Evolutionary conservation across 2,113 vertebrate species (phyloP).

Genomic region (Gadus chalcogrammus): DNA sequence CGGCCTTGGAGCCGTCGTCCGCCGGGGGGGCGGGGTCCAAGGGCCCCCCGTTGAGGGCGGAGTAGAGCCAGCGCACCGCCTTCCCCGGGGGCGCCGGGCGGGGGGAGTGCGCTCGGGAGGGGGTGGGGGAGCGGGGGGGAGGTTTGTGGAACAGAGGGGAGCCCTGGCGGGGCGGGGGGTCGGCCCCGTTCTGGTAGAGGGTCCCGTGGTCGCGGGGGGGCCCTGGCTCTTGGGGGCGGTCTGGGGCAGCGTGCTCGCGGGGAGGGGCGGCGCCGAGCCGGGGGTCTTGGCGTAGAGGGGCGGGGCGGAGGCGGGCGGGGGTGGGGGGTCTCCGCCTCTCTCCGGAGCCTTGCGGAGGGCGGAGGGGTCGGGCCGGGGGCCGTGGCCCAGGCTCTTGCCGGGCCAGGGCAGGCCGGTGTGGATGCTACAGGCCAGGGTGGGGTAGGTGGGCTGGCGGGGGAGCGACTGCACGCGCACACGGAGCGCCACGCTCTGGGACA

Average conservation of each 20-base stretch:
- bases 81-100: conserved; percentile 67
- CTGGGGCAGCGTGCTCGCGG: conserved; percentile 58
- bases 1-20: conserved; percentile 70
- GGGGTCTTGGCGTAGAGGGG: conserved; percentile 78
- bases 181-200: conserved; percentile 56
- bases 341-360: conserved; percentile 57
- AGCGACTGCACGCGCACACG: conserved; percentile 95
- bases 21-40: conserved; percentile 67
- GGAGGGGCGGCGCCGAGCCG: conserved; percentile 50
- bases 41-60: conserved; percentile 62
- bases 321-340: conserved; percentile 44
- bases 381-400: conserved; percentile 63
- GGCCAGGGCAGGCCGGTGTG: conserved; percentile 75
- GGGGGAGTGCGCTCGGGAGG: conserved; percentile 66
- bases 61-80: conserved; percentile 78
- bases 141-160: conserved; percentile 74
- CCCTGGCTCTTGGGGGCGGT: conserved; percentile 55
- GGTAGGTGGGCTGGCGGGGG: conserved; percentile 94
- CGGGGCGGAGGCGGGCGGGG: conserved; percentile 64
- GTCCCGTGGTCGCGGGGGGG: conserved; percentile 32
- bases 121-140: conserved; percentile 66
- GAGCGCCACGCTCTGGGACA: conserved; percentile 94
- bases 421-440: conserved; percentile 91
- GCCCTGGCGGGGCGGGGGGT: conserved; percentile 60
- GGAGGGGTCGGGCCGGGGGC: conserved; percentile 61